Evolutionary conservation across 2,797 vertebrate species (phyloP), one percentile per base, ranked within the genome.

Genomic region (Poecilia velifera): DNA sequence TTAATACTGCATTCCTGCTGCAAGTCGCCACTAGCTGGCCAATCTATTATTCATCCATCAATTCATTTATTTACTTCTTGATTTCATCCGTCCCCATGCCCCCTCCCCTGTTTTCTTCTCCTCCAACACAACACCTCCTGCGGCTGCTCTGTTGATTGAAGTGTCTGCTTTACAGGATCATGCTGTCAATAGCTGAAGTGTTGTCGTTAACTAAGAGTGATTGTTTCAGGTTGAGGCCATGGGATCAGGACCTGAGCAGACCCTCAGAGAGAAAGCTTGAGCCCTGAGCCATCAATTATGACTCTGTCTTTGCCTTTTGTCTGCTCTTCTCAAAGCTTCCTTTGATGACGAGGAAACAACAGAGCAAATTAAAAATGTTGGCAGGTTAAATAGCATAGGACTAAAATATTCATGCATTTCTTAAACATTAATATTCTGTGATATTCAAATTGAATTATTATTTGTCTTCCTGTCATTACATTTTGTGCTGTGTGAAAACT

Each of bases 31-130:
- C 94, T 95, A 83, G 93, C 94, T 93, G 94, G 94, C 92, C 93
- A 91, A 95, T 96, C 94, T 95, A 95, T 96, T 96, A 96, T 96
- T 96, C 94, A 96, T 96, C 92, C 96, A 96, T 96, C 88, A 92
- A 96, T 96, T 96, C 95, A 96, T 96, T 95, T 96, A 95, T 96
- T 96, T 96, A 95, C 95, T 88, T 95, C 95, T 96, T 95, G 94
- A 95, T 96, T 96, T 95, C 94, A 96, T 95, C 91, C 62, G 78
- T 84, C 83, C 82, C 83, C 89, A 84, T 88, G 72, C 76, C 77
- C 76, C 80, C 76, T 46, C 83, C 80, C 59, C 71, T 81, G 57
- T 87, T 93, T 90, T 89, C 79, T 87, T 88, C 85, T 83, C 83
- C 87, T 90, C 89, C 86, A 90, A 91, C 92, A 92, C 89, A 91